Percentiles rank a stretch among this genome's conserved stretches.
Conservation (phyloP, 2,113 vertebrate genomes). For the Ceyx margarethae region DNA sequence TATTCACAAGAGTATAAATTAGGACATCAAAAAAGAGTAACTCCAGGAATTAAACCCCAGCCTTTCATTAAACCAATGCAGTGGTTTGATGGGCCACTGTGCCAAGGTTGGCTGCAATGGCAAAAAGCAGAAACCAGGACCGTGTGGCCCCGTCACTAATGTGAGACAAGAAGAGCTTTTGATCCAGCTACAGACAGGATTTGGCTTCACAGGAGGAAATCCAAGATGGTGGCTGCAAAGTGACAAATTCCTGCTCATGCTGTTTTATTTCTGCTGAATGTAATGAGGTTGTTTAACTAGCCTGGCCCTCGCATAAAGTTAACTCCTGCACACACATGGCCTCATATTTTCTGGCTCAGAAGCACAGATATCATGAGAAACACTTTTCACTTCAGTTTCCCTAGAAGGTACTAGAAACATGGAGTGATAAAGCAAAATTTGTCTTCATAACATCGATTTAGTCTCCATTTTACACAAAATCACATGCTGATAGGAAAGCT, state of each 20-base stretch:
- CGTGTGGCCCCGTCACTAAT: background rate
- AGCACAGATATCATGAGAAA: background rate
- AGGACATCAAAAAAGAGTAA: background rate
- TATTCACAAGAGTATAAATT: background rate
- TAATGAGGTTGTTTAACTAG: background rate
- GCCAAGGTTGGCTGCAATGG: background rate
- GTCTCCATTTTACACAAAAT: background rate
- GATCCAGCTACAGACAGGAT: background rate
- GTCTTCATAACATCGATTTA: background rate
- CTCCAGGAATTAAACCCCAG: background rate
- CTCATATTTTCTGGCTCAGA: background rate
- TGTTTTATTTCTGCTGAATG: background rate
- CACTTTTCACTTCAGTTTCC: background rate
- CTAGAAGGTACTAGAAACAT: background rate
- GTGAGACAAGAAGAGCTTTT: background rate
- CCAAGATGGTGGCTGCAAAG: background rate
- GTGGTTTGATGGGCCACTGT: too few relatives aligned
- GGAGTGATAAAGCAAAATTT: background rate
- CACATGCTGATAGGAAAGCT: background rate
- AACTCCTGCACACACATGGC: background rate
- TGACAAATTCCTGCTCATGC: conserved; percentile 2
- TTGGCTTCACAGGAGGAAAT: background rate
- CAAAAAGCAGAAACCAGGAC: background rate
- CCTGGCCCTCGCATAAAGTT: background rate
- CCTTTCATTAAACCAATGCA: background rate